A percentile compares a stretch with the other conserved stretches of the same genome.
These are phyloP conservation scores for Tinamus guttatus DNA, from an alignment of 2,113 vertebrate species.

Conservation along the genomic window DNA sequence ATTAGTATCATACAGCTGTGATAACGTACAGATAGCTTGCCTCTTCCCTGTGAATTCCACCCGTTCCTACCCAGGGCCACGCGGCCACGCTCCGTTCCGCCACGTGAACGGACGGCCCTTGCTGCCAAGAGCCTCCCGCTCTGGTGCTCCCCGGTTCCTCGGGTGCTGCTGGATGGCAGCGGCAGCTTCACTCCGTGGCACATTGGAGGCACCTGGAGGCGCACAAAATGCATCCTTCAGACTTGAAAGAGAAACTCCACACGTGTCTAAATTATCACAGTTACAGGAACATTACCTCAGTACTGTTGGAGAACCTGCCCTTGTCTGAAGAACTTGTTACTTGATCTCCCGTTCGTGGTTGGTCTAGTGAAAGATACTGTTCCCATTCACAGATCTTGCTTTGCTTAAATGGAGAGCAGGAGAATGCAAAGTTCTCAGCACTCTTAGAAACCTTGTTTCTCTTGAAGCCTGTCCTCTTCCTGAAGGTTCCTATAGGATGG, in stretches of 20 bases:
- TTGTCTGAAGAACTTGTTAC: neutral
- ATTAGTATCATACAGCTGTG: neutral
- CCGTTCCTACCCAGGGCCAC: too few species aligned
- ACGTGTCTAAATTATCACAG: neutral
- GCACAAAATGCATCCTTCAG: neutral
- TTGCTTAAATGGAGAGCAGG: neutral
- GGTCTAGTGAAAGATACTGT: neutral
- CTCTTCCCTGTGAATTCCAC: too few species aligned
- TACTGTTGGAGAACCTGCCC: neutral
- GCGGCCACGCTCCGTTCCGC: too few species aligned
- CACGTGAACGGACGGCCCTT: too few species aligned
- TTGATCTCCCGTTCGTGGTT: neutral
- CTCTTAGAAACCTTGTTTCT: conserved; percentile 58
- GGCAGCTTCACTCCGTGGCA: too few species aligned
- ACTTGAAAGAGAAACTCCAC: neutral
- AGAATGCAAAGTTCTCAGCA: neutral
- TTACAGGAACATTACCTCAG: neutral
- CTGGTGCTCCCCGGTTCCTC: too few species aligned
- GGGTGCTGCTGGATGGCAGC: too few species aligned
- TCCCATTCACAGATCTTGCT: neutral
- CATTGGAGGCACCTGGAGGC: too few species aligned
- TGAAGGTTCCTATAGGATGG: conserved; percentile 53
- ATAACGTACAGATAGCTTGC: neutral
- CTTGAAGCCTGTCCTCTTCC: conserved; percentile 28
- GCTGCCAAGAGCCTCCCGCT: too few species aligned